Evolutionary conservation across 2,797 vertebrate species (phyloP).

Genomic region (Trachurus trachurus): DNA sequence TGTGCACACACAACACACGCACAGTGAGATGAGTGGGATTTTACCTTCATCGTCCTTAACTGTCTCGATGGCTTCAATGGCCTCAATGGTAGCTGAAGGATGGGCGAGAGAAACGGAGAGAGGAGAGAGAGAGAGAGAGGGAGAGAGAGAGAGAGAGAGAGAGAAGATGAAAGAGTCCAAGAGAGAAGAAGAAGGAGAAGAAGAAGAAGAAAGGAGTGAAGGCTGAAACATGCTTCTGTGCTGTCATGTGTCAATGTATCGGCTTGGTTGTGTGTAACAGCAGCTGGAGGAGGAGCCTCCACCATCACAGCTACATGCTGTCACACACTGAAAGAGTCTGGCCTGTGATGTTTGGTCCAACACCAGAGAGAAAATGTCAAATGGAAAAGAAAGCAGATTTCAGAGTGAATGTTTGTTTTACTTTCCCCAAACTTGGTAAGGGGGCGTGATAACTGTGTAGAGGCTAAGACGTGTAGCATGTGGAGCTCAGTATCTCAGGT

Average conservation of each 20-base stretch:
- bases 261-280: conserved; percentile 7
- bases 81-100: conserved; percentile 88
- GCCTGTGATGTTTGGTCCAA: not conserved
- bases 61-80: conserved; percentile 88
- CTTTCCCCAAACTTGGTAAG: not conserved
- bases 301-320: not conserved
- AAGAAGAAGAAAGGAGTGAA: conserved; percentile 68
- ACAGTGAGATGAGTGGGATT: conserved; percentile 75
- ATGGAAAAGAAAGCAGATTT: not conserved
- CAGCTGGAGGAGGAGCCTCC: not conserved
- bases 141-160: conserved; percentile 50
- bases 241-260: conserved; percentile 45
- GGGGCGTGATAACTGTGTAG: not conserved
- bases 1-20: conserved; percentile 34
- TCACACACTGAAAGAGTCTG: not conserved
- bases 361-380: not conserved
- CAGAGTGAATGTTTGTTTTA: not conserved
- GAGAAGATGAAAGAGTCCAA: conserved; percentile 50
- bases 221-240: conserved; percentile 82
- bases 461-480: not conserved
- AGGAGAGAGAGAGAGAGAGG: conserved; percentile 64
- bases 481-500: not conserved
- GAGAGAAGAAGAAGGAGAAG: conserved; percentile 54
- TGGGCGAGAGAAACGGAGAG: conserved; percentile 80
- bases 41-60: conserved; percentile 87